Base-by-base conservation (phyloP, 2,888 invertebrate genomes). In the Idaea dimidiata region DNA sequence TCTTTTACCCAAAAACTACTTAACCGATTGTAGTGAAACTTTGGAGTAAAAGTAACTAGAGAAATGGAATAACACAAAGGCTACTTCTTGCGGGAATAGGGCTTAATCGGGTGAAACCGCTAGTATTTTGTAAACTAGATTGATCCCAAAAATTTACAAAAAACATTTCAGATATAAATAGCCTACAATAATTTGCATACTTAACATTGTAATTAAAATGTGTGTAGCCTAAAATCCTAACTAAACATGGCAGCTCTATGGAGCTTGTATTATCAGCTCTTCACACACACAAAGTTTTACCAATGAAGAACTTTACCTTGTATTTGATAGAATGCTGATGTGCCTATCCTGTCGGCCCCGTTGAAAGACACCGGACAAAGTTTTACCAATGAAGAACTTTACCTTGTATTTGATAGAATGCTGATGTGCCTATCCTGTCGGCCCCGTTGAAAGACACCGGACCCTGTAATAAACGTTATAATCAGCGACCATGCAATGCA, bases 351-450 rank as follows among this genome's bases (percentile, higher is more conserved):
- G 85, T 98, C 98, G 0, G 97, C 96, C 4, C 97, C 97, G 72
- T 96, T 95, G 83, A 98, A 98, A 0, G 96, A 96, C 0, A 98
- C 95, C 2, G 97, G 97, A n/a, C 54, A 60, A 24, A 18, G 10
- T 10, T 17, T 62, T 58, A 43, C 24, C 24, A 58, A 59, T 57
- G 4, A 53, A 59, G 18, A 32, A 8, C 17, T 83, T 88, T 91
- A 96, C 97, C 95, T 94, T 98, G 97, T 77, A 97, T 95, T 93
- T 98, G 98, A 85, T 96, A 95, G 78, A 98, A 96, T 8, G 96
- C 96, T 0, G 97, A 96, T 71, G 97, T 96, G 54, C 97, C 97
- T 67, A 97, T 95, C 61, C 98, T 94, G 85, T 98, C 98, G 0
- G 97, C 96, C 4, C 97, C 97, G 72, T 96, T 95, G 83, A 98